These are phyloP conservation scores for Daktulosphaira vitifoliae DNA, from an alignment of 1,140 invertebrate species.

Conservation along the genomic window DNA sequence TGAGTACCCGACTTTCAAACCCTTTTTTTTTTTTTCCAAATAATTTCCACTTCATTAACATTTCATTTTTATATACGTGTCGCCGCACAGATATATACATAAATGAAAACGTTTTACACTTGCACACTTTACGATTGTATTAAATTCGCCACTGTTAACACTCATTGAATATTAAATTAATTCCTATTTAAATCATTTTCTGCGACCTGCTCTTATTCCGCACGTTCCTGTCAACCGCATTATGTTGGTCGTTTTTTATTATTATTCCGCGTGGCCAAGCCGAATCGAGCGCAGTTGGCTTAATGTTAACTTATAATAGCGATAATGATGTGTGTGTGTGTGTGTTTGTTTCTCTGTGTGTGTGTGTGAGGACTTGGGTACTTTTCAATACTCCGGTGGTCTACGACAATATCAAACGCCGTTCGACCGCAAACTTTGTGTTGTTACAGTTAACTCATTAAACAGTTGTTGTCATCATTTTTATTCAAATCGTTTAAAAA, in stretches of 20 bases:
- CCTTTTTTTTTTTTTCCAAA: conserved; percentile 18
- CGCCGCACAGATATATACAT: neutral
- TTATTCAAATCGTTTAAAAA: too few relatives aligned
- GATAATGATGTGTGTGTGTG: too few relatives aligned
- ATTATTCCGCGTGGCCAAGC: neutral
- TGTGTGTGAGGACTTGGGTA: too few relatives aligned
- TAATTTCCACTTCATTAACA: conserved; percentile 31
- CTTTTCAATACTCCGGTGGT: too few relatives aligned
- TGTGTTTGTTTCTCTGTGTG: too few relatives aligned
- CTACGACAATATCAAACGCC: too few relatives aligned
- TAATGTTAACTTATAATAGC: too few relatives aligned
- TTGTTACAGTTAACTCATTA: too few relatives aligned
- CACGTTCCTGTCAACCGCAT: conserved; percentile 1
- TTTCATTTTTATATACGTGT: neutral
- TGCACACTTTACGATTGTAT: conserved; percentile 13
- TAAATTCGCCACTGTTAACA: conserved; percentile 28
- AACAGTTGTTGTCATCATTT: too few relatives aligned
- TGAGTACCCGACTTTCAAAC: conserved; percentile 3
- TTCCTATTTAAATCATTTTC: conserved; percentile 29
- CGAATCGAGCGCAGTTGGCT: too few relatives aligned
- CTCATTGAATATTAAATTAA: conserved; percentile 33
- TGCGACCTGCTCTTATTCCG: neutral
- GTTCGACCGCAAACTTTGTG: too few relatives aligned
- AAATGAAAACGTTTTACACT: conserved; percentile 9
- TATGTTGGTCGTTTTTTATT: conserved; percentile 28